Evolutionary conservation across 2,888 invertebrate genomes (phyloP).

Genomic region (Diaperis boleti): DNA sequence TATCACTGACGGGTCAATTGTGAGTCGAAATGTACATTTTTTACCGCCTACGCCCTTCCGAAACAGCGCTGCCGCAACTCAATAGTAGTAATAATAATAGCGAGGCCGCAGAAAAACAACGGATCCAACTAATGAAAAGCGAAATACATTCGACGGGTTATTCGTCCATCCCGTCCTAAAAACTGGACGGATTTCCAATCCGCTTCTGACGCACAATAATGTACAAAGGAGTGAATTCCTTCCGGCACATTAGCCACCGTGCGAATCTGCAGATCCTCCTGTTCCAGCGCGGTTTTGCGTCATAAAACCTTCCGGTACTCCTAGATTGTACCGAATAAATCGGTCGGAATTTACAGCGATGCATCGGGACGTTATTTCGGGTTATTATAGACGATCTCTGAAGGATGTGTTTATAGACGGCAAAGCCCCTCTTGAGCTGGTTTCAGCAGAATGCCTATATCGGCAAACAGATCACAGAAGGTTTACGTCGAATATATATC

Average conservation of each 20-base stretch:
- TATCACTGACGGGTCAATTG: constrained; percentile 31
- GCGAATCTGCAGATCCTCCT: background rate
- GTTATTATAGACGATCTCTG: constrained; percentile 47
- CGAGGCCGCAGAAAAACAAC: background rate
- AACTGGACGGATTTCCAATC: background rate
- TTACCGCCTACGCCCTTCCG: constrained; percentile 5
- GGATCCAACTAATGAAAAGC: background rate
- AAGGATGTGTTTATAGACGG: constrained; percentile 44
- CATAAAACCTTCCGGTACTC: constrained; percentile 28
- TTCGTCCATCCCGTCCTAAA: background rate
- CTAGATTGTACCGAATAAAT: constrained; percentile 42
- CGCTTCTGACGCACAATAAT: background rate
- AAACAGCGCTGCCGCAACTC: background rate
- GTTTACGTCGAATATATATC: constrained; percentile 35
- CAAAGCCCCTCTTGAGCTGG: constrained; percentile 34
- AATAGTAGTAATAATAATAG: background rate
- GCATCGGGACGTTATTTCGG: constrained; percentile 38
- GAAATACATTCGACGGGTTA: background rate
- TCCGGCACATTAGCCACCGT: background rate
- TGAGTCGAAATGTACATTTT: constrained; percentile 20
- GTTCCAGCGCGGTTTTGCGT: constrained; percentile 7
- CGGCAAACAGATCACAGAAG: constrained; percentile 39
- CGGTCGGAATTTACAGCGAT: constrained; percentile 43
- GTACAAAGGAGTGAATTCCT: no score
- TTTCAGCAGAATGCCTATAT: constrained; percentile 32